A percentile compares a stretch with the other conserved stretches of the same genome.
Evolutionary conservation across 2,797 vertebrate species (phyloP).

Genomic region (Cheirogaleus major): DNA sequence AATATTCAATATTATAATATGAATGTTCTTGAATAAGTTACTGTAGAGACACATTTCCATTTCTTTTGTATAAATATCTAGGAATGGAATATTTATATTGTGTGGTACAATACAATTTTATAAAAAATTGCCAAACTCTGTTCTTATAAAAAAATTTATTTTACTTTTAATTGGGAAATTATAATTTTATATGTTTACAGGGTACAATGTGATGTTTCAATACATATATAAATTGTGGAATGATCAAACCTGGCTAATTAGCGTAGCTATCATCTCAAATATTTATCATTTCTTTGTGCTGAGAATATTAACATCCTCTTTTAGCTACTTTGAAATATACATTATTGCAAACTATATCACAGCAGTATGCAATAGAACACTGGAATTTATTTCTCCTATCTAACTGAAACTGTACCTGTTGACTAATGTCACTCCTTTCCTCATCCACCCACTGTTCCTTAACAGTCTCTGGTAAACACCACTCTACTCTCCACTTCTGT

Average conservation of each 20-base stretch:
- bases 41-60: neutral
- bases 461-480: neutral
- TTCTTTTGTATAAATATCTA: neutral
- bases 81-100: neutral
- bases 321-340: neutral
- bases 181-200: neutral
- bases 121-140: neutral
- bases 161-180: neutral
- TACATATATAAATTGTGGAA: no score
- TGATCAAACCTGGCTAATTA: no score
- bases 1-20: neutral
- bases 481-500: neutral
- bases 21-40: neutral
- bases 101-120: neutral
- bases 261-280: neutral
- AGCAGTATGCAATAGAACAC: neutral
- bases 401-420: neutral
- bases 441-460: neutral
- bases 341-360: neutral
- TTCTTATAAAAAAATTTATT: neutral
- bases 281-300: neutral
- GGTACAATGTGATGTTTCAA: neutral
- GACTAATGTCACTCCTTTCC: neutral
- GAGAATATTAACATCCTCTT: neutral
- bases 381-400: neutral